Conservation (phyloP, 2,797 vertebrate species). For the Strix occidentalis region DNA sequence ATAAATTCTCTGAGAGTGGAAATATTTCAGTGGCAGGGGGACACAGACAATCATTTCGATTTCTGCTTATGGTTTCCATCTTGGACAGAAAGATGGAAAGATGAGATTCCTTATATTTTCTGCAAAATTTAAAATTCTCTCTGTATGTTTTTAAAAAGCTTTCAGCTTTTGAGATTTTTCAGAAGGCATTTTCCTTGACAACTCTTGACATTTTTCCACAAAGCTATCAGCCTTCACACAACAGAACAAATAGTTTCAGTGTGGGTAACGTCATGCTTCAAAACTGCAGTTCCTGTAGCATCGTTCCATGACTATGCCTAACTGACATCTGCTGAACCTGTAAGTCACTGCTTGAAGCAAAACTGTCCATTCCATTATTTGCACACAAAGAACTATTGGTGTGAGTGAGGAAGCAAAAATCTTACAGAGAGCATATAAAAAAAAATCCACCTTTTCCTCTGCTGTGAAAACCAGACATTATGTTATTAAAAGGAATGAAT, state of each 20-base stretch:
- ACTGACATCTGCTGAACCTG: background rate
- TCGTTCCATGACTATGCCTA: background rate
- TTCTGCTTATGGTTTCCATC: background rate
- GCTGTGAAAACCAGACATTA: background rate
- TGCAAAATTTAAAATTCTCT: background rate
- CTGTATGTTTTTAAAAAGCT: background rate
- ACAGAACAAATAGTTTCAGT: slow-evolving; percentile 6
- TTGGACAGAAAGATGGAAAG: background rate
- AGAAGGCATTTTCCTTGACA: background rate
- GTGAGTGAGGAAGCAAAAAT: background rate
- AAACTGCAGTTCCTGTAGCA: background rate
- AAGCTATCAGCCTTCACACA: background rate
- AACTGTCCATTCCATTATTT: background rate
- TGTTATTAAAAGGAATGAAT: background rate
- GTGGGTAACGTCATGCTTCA: background rate
- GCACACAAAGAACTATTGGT: background rate
- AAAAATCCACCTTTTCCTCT: background rate
- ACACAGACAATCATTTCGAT: background rate
- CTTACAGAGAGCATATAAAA: background rate
- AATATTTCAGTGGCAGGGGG: background rate
- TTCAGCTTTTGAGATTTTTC: background rate
- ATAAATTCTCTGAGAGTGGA: background rate
- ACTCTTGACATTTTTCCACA: background rate
- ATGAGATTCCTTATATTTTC: background rate
- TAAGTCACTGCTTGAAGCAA: background rate